These are phyloP conservation scores for Cryptocephalus primarius DNA, from an alignment of 2,888 invertebrate genomes.

Conservation along the genomic window DNA sequence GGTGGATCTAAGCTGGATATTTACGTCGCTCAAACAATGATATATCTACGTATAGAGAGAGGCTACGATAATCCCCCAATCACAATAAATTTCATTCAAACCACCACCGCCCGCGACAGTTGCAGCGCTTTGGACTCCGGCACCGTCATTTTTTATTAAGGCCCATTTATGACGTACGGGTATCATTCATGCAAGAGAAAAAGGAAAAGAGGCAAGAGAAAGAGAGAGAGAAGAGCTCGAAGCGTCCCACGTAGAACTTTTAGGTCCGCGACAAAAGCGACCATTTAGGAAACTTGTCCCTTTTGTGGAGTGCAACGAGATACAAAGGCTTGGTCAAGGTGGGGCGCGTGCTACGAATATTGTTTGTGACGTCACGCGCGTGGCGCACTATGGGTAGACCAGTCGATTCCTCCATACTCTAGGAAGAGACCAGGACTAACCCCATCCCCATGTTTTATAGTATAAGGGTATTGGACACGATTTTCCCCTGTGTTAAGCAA, in stretches of 20 bases:
- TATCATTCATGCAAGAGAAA: not conserved
- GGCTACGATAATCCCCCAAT: too few relatives aligned
- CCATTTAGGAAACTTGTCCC: slow-evolving; percentile 35
- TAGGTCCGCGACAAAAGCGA: slow-evolving; percentile 14
- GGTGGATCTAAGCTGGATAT: too few relatives aligned
- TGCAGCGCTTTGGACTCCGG: too few relatives aligned
- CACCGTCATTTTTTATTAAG: too few relatives aligned
- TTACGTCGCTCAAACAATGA: too few relatives aligned
- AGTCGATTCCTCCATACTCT: not conserved
- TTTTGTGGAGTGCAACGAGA: slow-evolving; percentile 12
- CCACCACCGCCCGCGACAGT: too few relatives aligned
- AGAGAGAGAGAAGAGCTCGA: slow-evolving; percentile 4
- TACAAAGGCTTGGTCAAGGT: slow-evolving; percentile 35
- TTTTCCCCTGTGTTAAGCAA: too few relatives aligned
- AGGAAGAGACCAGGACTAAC: not conserved
- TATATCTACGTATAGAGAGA: too few relatives aligned
- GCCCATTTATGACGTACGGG: too few relatives aligned
- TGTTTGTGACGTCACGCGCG: slow-evolving; percentile 20
- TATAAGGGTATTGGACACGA: too few relatives aligned
- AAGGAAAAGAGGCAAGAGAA: slow-evolving; percentile 7
- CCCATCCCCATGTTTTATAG: too few relatives aligned
- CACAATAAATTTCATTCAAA: too few relatives aligned
- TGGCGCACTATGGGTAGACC: slow-evolving; percentile 13
- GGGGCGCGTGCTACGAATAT: slow-evolving; percentile 32
- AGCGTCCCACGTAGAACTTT: not conserved